Conservation (phyloP, 2,888 invertebrate species). For the Epirrhoe alternata region DNA sequence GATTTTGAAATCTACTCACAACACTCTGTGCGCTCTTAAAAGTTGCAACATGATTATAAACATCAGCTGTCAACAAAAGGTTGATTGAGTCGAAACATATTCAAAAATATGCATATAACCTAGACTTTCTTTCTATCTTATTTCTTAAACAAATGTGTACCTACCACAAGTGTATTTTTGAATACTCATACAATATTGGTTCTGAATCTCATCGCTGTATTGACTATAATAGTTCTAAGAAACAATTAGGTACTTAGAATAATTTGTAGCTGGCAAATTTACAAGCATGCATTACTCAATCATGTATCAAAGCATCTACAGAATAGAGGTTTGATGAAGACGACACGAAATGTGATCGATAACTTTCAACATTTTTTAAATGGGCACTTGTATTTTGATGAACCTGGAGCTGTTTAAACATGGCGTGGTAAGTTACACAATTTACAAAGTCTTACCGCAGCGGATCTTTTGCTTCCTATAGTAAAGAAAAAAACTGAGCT, state of each 20-base stretch:
- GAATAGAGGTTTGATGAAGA: not conserved
- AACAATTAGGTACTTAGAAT: not conserved
- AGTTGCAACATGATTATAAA: conserved; percentile 27
- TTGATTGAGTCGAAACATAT: conserved; percentile 20
- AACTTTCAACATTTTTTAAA: not conserved
- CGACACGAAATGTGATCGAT: not conserved
- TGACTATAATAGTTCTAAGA: not conserved
- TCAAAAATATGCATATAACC: not conserved
- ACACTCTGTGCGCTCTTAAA: conserved; percentile 31
- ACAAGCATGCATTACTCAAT: not conserved
- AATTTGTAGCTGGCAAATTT: not conserved
- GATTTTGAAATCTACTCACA: conserved; percentile 24
- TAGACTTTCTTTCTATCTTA: no score
- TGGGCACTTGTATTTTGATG: not conserved
- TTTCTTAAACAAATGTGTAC: no score
- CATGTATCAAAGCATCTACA: not conserved
- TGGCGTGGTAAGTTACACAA: not conserved
- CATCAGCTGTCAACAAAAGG: conserved; percentile 30
- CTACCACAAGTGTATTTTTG: no score
- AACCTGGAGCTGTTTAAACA: not conserved
- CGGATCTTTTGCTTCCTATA: not conserved
- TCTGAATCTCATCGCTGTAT: not conserved
- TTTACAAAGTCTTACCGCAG: not conserved
- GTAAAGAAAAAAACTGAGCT: not conserved
- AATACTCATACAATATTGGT: not conserved